Base-by-base conservation (phyloP, 2,113 vertebrate genomes). In the Dunckerocampus dactyliophorus region DNA sequence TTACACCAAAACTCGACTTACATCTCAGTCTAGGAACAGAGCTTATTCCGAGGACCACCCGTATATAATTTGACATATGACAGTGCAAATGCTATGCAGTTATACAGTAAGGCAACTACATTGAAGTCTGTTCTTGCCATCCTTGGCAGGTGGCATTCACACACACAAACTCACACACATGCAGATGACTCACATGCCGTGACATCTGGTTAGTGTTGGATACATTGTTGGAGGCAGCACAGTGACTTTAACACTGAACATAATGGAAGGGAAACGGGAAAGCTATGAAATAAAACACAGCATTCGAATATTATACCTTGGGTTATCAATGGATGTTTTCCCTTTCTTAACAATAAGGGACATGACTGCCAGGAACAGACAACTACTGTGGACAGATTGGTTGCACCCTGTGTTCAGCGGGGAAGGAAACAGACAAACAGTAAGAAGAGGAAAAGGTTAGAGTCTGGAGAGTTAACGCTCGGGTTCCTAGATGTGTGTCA, bases 181-280 rank as follows among this genome's bases (percentile, higher is more conserved):
- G 8, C 17, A 73, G 79, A 81, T 82, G 84, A 86, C 77, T 87
- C 79, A 82, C 77, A 72, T 74, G 71, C 66, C 65, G 42, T 63
- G 80, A 86, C 81, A 82, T 86, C 79, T 88, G 82, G 76, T 82
- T 76, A 82, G 72, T 82, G 80, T 72, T 82, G 76, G 61, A 67
- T 49, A 58, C 72, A 79, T 85, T 86, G 84, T 82, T 85, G 24
- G 21, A 66, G 70, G 64, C 74, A 81, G 72, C 21, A 15, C 52
- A 22, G 74, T 70, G 65, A 81, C 71, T 71, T 74, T 39, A 39
- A 70, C 63, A 53, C 65, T 28, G 21, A 4, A 53, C 58, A 82
- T 71, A 82, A 85, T 83, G 76, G 72, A 82, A 84, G 82, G 81
- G 85, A 86, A 82, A 79, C 50, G 77, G 67, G 72, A 85, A 83